These are phyloP conservation scores for Aelia acuminata DNA, from an alignment of 2,888 invertebrate genomes.

Conservation along the genomic window DNA sequence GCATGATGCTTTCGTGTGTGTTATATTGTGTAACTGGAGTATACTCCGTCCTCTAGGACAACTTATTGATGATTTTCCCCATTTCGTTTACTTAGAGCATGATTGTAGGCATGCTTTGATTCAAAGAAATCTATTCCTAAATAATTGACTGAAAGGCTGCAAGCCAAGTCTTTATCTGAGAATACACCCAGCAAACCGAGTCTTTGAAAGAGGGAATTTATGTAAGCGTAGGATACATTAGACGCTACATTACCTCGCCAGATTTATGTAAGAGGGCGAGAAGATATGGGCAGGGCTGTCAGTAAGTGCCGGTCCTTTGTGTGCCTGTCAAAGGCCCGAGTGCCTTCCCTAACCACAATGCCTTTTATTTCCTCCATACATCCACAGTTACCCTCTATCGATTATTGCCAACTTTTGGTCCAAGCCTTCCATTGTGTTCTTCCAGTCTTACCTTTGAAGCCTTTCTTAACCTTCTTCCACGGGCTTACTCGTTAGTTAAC, in stretches of 20 bases:
- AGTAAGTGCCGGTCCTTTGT: constrained; percentile 15
- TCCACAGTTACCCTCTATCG: background rate
- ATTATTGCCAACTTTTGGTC: background rate
- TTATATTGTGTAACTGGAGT: too few relatives aligned
- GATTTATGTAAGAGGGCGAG: background rate
- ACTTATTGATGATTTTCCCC: too few relatives aligned
- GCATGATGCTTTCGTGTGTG: too few relatives aligned
- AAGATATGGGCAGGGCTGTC: constrained; percentile 17
- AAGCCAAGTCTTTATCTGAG: background rate
- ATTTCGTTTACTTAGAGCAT: too few relatives aligned
- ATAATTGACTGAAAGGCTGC: background rate
- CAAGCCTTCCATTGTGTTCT: background rate
- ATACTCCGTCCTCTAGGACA: too few relatives aligned
- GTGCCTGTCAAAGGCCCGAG: constrained; percentile 9
- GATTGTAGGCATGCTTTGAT: background rate
- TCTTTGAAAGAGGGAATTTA: background rate
- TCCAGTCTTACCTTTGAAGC: background rate
- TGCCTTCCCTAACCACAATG: background rate
- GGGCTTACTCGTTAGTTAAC: too few relatives aligned
- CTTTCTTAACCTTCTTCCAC: too few relatives aligned
- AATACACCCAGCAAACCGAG: background rate
- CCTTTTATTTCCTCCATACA: constrained; percentile 29
- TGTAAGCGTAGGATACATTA: constrained; percentile 1
- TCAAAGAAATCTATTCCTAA: background rate
- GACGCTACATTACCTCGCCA: background rate